Evolutionary conservation across 2,113 vertebrate species (phyloP).

Genomic region (Strix uralensis): DNA sequence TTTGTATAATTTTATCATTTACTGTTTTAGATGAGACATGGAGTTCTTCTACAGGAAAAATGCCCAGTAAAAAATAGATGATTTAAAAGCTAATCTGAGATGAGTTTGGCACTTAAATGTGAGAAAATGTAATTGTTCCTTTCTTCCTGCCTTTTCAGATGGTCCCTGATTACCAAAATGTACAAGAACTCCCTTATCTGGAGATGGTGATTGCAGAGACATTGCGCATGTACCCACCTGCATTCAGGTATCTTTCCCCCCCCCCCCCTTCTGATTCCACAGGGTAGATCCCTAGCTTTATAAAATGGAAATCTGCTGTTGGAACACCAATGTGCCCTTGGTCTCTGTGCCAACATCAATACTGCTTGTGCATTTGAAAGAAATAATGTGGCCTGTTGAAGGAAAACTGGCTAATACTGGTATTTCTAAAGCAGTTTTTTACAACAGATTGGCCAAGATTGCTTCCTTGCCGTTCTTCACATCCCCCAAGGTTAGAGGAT

Average conservation of each 20-base stretch:
- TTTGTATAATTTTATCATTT: constrained; percentile 64
- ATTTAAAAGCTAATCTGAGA: constrained; percentile 42
- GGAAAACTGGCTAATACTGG: neutral
- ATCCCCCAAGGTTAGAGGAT: neutral
- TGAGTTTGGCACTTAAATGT: constrained; percentile 10
- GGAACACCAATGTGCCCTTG: neutral
- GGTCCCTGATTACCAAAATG: constrained; percentile 78
- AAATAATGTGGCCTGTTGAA: neutral
- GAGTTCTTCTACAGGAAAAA: constrained; percentile 52
- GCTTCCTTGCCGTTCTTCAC: neutral
- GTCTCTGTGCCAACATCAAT: neutral
- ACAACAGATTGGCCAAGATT: neutral
- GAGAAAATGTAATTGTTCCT: constrained; percentile 30
- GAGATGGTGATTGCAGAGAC: constrained; percentile 92
- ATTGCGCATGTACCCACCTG: constrained; percentile 90
- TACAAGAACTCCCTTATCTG: constrained; percentile 89
- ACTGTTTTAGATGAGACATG: constrained; percentile 57
- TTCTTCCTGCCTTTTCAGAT: constrained; percentile 68
- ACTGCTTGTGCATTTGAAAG: neutral
- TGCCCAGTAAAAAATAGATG: constrained; percentile 37
- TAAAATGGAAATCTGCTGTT: neutral
- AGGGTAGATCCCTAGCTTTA: neutral
- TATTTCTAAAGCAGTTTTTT: neutral
- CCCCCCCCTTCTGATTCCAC: neutral
- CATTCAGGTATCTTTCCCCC: constrained; percentile 80